These are phyloP conservation scores for Drosophila pectinifera DNA, from an alignment of 1,140 invertebrate genomes.

Conservation along the genomic window DNA sequence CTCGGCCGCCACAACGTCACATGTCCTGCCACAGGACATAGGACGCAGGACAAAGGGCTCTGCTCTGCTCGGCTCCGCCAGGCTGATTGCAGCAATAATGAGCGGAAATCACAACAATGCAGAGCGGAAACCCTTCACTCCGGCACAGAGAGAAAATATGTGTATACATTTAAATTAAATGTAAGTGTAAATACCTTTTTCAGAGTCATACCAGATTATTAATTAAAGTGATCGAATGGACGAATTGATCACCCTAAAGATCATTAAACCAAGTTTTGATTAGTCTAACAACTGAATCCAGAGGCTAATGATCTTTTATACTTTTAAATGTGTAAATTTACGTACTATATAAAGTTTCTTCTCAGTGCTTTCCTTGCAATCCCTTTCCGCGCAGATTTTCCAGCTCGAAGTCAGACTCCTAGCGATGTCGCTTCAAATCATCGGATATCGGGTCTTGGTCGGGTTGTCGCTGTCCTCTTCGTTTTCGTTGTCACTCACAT, in stretches of 20 bases:
- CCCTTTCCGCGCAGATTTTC: neutral
- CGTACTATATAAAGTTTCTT: neutral
- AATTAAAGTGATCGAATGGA: too few relatives aligned
- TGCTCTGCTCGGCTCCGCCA: constrained; percentile 30
- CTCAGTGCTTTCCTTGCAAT: neutral
- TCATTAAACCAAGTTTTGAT: too few relatives aligned
- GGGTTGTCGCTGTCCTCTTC: constrained; percentile 34
- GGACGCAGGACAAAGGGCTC: constrained; percentile 11
- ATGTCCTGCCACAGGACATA: constrained; percentile 41
- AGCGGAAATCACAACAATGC: constrained; percentile 71
- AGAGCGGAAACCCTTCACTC: constrained; percentile 37
- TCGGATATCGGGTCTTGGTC: constrained; percentile 30
- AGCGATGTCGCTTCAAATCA: constrained; percentile 44
- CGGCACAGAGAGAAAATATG: constrained; percentile 35
- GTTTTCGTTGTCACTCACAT: constrained; percentile 17
- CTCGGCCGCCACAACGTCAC: constrained; percentile 36
- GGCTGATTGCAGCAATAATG: constrained; percentile 78
- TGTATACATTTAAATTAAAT: too few relatives aligned
- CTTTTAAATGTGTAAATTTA: too few relatives aligned
- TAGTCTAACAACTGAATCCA: too few relatives aligned
- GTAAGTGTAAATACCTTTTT: too few relatives aligned
- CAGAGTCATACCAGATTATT: too few relatives aligned
- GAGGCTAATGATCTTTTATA: too few relatives aligned
- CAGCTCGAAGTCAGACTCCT: constrained; percentile 31
- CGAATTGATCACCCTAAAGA: too few relatives aligned